A percentile compares a stretch with the other conserved stretches of the same genome.
These are phyloP conservation scores for Tangara arthus DNA, from an alignment of 2,797 vertebrate species.

Conservation along the genomic window DNA sequence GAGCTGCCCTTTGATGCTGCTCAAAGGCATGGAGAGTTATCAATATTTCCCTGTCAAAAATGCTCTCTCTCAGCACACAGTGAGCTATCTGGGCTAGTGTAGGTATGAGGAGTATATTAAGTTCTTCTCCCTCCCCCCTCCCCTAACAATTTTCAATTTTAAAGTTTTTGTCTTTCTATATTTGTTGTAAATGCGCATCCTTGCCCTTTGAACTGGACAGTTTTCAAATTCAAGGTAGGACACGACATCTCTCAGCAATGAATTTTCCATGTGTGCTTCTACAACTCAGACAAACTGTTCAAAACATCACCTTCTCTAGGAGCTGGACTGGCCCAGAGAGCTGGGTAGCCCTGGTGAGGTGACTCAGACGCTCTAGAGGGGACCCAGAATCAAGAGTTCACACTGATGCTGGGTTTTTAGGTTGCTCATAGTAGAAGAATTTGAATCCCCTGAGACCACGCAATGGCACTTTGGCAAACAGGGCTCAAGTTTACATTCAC, in stretches of 20 bases:
- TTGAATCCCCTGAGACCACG: not conserved
- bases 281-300: fast-evolving
- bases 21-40: not conserved
- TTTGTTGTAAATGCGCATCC: not conserved
- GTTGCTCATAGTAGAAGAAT: not conserved
- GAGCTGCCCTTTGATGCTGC: not conserved
- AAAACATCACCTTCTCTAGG: fast-evolving
- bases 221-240: not conserved
- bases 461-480: not conserved
- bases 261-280: not conserved
- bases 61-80: not conserved
- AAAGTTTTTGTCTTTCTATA: not conserved
- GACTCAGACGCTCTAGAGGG: no score
- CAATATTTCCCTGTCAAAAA: not conserved
- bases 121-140: not conserved
- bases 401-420: not conserved
- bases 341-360: not conserved
- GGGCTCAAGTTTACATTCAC: not conserved
- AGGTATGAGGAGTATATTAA: not conserved
- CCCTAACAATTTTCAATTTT: not conserved
- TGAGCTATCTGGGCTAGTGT: not conserved
- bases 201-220: not conserved
- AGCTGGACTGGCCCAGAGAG: not conserved
- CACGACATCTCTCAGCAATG: fast-evolving
- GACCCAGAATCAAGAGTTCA: fast-evolving